phyloP scores from a whole-genome alignment of 2,797 vertebrate genomes.

The Lithobates pipiens region DNA sequence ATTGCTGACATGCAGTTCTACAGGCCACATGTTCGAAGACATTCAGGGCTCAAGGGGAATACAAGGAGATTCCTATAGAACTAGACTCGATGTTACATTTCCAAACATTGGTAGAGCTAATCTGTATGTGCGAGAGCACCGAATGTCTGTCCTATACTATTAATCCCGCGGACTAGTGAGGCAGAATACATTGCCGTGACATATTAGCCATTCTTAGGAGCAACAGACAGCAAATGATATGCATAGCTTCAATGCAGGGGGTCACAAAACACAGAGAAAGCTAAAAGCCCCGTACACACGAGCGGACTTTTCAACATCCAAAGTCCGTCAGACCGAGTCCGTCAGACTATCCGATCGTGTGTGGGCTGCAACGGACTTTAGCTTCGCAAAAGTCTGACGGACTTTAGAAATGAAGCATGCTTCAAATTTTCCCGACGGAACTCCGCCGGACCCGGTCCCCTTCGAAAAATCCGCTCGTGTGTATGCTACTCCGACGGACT shows the following conservation, averaged over 20 bases:
- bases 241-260: background rate
- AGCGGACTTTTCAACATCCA: no score
- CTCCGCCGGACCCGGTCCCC: no score
- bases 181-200: slow-evolving; percentile 10
- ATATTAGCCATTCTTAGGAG: background rate
- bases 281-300: no score
- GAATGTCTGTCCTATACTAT: background rate
- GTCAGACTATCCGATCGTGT: no score
- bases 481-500: no score
- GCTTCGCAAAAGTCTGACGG: no score
- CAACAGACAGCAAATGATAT: slow-evolving; percentile 13
- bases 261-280: background rate
- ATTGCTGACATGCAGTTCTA: background rate
- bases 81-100: no score
- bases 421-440: no score
- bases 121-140: slow-evolving; percentile 8
- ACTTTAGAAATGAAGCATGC: no score
- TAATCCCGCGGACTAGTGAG: slow-evolving; percentile 3
- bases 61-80: background rate
- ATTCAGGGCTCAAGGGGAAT: slow-evolving; percentile 3
- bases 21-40: background rate
- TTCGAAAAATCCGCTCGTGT: no score
- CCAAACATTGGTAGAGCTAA: background rate
- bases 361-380: no score
- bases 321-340: no score